Evolutionary conservation across 2,797 vertebrate species (phyloP).

Genomic region (Chromobotia macracanthus): DNA sequence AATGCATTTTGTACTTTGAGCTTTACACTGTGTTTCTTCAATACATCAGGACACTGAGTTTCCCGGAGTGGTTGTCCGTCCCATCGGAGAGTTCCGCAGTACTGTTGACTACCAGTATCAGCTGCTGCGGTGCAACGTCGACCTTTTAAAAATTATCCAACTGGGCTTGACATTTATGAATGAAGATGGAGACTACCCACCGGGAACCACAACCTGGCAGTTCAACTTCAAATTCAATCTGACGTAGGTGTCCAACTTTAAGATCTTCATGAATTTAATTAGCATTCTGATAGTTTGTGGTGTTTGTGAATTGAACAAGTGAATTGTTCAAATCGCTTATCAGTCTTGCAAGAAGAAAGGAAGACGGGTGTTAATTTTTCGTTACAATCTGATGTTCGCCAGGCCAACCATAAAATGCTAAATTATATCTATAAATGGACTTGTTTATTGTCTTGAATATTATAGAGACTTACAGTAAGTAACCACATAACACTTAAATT

Average conservation of each 20-base stretch:
- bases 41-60: slow-evolving; percentile 92
- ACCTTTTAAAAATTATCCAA: slow-evolving; percentile 97
- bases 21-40: not conserved
- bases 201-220: slow-evolving; percentile 95
- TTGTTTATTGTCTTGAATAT: too few relatives aligned
- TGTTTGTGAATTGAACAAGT: not conserved
- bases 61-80: slow-evolving; percentile 93
- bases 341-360: too few relatives aligned
- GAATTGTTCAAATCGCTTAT: not conserved
- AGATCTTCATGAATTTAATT: not conserved
- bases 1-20: not conserved
- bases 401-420: too few relatives aligned
- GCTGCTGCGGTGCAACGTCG: slow-evolving; percentile 94
- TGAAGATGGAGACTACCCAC: slow-evolving; percentile 93
- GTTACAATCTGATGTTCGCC: not conserved
- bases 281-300: not conserved
- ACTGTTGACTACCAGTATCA: slow-evolving; percentile 98
- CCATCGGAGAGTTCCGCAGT: slow-evolving; percentile 96
- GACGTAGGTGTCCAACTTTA: slow-evolving; percentile 78
- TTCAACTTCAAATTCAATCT: slow-evolving; percentile 99
- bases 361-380: not conserved
- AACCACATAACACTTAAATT: too few relatives aligned
- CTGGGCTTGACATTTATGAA: slow-evolving; percentile 97
- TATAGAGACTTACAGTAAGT: too few relatives aligned
- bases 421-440: too few relatives aligned